A percentile compares a stretch with the other conserved stretches of the same genome.
These are phyloP conservation scores for Mythimna pallens DNA, from an alignment of 2,888 invertebrate species.

Conservation along the genomic window DNA sequence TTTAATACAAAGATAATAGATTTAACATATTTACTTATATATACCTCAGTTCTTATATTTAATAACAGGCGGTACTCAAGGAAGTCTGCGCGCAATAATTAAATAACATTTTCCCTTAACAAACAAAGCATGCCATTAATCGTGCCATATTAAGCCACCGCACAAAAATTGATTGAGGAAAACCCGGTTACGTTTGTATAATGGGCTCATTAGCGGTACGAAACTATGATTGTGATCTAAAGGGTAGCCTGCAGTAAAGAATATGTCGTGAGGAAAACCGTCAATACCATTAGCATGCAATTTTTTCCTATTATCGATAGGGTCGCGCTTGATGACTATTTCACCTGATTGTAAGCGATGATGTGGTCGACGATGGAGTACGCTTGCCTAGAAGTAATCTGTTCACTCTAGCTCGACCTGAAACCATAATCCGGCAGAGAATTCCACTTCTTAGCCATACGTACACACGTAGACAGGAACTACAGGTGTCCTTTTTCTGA, in stretches of 20 bases:
- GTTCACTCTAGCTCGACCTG: too few relatives aligned
- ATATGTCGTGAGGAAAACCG: background rate
- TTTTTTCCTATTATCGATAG: too few relatives aligned
- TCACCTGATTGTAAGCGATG: too few relatives aligned
- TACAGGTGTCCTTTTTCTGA: too few relatives aligned
- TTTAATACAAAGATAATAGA: too few relatives aligned
- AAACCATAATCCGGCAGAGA: too few relatives aligned
- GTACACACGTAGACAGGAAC: too few relatives aligned
- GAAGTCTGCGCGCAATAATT: constrained; percentile 19
- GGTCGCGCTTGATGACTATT: too few relatives aligned
- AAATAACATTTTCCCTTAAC: background rate
- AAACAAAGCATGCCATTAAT: constrained; percentile 3
- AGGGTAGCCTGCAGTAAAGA: background rate
- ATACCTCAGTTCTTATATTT: background rate
- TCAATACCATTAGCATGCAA: too few relatives aligned
- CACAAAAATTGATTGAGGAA: constrained; percentile 17
- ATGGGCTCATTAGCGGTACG: constrained; percentile 10
- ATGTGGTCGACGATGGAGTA: too few relatives aligned
- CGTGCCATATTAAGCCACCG: background rate
- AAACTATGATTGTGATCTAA: constrained; percentile 24
- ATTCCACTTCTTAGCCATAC: too few relatives aligned
- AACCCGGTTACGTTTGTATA: constrained; percentile 26
- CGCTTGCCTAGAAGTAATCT: too few relatives aligned
- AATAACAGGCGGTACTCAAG: background rate
- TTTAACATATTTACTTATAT: background rate